Evolutionary conservation across 1,140 invertebrate species (phyloP), one percentile per base, ranked within the genome.

Genomic region (Zelostemma sp.): DNA sequence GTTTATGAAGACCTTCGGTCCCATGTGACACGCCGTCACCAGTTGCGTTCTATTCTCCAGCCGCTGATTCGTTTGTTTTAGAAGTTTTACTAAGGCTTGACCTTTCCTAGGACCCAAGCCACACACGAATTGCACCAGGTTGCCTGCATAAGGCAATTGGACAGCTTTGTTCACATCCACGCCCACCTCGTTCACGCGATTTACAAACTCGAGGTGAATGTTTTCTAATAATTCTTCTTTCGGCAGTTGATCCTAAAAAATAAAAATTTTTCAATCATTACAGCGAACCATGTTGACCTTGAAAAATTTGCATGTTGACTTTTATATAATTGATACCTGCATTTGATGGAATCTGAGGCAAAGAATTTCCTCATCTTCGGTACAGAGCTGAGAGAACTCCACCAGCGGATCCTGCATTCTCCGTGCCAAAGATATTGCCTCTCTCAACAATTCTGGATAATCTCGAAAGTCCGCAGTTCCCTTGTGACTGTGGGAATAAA

Each of bases 1-100:
- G 81, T 99, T 99, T 63, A 99, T 96, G 73, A 99, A 99, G 0
- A 99, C 95, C 86, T 98, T 99, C 0, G 97, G 97, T 1, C 97
- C 98, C 93, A 99, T 95, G 74, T 97, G 95, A 85, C 96, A 98
- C 1, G 91, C 88, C 0, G 96, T 98, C 0, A 99, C 96, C 1
- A 99, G 85, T 78, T 99, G 97, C 0, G 96, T 97, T 80, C 97
- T 87, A 80, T 97, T 99, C 84, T 98, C 96, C 16, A 99, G 80
- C 21, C 95, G 89, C 75, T 96, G 94, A 86, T 97, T 97, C 3
- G 93, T 95, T 82, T 97, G 95, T 82, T 98, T 97, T 41, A 98
- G 87, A 14, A 93, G 90, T 87, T 96, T 95, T 1, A 99, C 88
- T 15, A 99, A 80, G 3, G 95, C 93, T 76, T 93, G 90, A 0